Base-by-base conservation (phyloP, 2,888 invertebrate genomes). In the Mystacides longicornis region DNA sequence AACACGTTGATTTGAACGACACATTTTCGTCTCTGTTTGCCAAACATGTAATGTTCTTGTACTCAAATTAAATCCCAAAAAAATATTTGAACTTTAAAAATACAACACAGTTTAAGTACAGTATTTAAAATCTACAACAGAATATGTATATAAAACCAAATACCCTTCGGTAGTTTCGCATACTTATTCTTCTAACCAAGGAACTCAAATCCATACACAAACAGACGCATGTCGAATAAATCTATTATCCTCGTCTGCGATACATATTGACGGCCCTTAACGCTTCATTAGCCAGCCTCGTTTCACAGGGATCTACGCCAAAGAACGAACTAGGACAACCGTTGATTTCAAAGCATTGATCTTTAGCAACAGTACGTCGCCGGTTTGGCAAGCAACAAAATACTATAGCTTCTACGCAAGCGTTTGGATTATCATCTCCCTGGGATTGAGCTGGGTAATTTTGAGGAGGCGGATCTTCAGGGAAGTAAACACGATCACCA, bases 261-360 rank as follows among this genome's bases (percentile, higher is more conserved):
- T 7, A 37, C 4, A 3, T 3, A 37, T 37, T 37, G 3, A 16
- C 16, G 3, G 37, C 37, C 16, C 37, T 3, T 4, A 37, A 4
- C 14, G 37, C 37, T 37, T 37, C 37, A n/a, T n/a, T 7, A 7
- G 37, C 37, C 14, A 37, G 37, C 3, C 7, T 14, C 3, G 7
- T 7, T 4, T 37, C 14, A 20, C 90, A 91, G 0, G 89, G 88
- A 65, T 83, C 85, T 0, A 69, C 64, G 60, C 83, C 87, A 78
- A 88, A 89, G 71, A 86, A 87, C 51, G 82, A 80, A 0, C 86
- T 86, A 0, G 81, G 80, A 66, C 90, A 91, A 5, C 83, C 81
- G 52, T 85, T 70, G 7, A 78, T 71, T 68, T 89, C 89, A 58
- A 90, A 90, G 67, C 90, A 91, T 14, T 61, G 37, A 2, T 42